Evolutionary conservation across 64 coral and sea anemone genomes (phyloP), one percentile per base, ranked within the genome.

Genomic region (Anthopleura sola): DNA sequence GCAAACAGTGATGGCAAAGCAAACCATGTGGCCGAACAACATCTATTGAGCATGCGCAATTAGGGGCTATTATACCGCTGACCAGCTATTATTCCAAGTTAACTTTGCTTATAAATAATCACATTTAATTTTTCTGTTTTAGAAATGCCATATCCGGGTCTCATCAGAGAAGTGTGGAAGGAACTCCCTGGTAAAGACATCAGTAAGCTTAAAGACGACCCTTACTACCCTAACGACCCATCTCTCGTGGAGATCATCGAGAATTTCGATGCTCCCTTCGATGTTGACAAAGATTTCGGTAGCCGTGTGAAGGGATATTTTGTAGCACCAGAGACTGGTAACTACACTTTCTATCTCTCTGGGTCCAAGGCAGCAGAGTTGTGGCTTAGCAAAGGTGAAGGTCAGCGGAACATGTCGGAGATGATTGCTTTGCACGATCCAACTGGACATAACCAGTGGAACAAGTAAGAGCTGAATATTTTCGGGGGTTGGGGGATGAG

Each of bases 101-200:
- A n/a, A n/a, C n/a, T n/a, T n/a, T n/a, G n/a, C n/a, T n/a, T n/a
- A n/a, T n/a, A n/a, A n/a, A n/a, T n/a, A n/a, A n/a, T n/a, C n/a
- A n/a, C n/a, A n/a, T n/a, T n/a, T n/a, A n/a, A n/a, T n/a, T 0
- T 32, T 71, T 71, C 28, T 71, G 28, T 88, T 84, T 58, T 38
- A 99, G 97, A 92, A 76, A 99, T 99, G 97, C 97, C 97, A 31
- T 99, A 95, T 57, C 97, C 97, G 23, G 97, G 97, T 4, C 87
- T 99, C 46, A 99, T 99, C 37, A 93, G 97, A 53, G 97, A 99
- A 62, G 90, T 99, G 17, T 99, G 97, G 97, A 94, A 94, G 82
- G 90, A 99, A 6, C 90, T 99, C 1, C 80, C 84, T 5, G 97
- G 97, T 24, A 78, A 81, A 32, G 80, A 87, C 19, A 78, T 99